Percentiles rank a stretch among this genome's conserved stretches.
Conservation (phyloP, 2,113 vertebrate genomes). For the Paraplagusia blochii region DNA sequence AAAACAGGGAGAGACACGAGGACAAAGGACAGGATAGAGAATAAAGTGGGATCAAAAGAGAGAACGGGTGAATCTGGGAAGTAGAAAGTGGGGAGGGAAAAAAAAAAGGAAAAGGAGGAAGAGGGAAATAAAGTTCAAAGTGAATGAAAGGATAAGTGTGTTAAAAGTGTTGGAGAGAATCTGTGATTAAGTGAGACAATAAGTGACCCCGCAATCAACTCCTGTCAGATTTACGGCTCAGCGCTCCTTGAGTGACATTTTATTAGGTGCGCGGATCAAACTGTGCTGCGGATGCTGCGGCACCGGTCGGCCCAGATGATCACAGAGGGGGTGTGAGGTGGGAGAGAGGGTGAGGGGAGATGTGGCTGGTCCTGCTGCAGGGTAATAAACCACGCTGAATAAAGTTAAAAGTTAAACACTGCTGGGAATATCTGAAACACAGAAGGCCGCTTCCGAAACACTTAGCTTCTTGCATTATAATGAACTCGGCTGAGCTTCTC, state of each 20-base stretch:
- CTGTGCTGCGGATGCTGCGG: constrained; percentile 32
- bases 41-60: not conserved
- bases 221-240: constrained; percentile 39
- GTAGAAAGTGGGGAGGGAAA: not conserved
- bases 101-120: not conserved
- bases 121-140: not conserved
- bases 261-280: constrained; percentile 45
- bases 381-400: constrained; percentile 9
- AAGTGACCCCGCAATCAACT: constrained; percentile 40
- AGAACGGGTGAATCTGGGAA: not conserved
- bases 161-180: not conserved
- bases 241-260: constrained; percentile 25
- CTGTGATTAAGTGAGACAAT: constrained; percentile 36
- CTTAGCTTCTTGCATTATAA: not conserved
- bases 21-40: not conserved
- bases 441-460: not conserved
- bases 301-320: constrained; percentile 30
- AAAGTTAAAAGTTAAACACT: not conserved
- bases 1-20: not conserved
- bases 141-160: constrained; percentile 4
- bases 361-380: not conserved
- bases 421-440: not conserved
- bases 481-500: not conserved
- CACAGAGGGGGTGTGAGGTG: not conserved
- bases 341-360: too few species aligned